A percentile compares a stretch with the other conserved stretches of the same genome.
These are phyloP conservation scores for Cosmia pyralina DNA, from an alignment of 2,888 invertebrate species.

Conservation along the genomic window DNA sequence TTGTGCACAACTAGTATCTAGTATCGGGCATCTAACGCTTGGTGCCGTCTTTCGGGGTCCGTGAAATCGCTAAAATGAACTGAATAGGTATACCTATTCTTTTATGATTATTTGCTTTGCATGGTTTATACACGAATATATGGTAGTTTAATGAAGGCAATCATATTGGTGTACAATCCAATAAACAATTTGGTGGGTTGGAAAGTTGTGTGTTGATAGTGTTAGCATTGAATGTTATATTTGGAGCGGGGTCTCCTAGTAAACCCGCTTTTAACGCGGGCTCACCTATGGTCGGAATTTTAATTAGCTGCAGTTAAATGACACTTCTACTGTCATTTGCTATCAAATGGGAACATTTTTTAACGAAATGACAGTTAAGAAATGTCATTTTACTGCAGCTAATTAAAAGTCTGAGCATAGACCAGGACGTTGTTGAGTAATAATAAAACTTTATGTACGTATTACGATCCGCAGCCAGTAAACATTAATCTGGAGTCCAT, in stretches of 20 bases:
- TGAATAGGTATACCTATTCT: conserved; percentile 65
- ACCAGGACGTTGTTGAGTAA: conserved; percentile 71
- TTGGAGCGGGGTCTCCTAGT: conserved; percentile 68
- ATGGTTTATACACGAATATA: conserved; percentile 36
- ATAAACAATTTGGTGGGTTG: conserved; percentile 40
- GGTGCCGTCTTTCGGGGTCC: conserved; percentile 56
- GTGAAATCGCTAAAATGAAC: conserved; percentile 59
- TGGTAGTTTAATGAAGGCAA: conserved; percentile 27
- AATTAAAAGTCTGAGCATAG: no score
- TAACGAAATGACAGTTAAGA: no score
- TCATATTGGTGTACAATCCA: conserved; percentile 39
- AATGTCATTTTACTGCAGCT: no score
- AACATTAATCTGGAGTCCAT: conserved; percentile 63
- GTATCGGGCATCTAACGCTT: conserved; percentile 35
- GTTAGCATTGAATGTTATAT: conserved; percentile 70
- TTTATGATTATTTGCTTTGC: conserved; percentile 56
- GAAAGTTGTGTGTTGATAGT: conserved; percentile 65
- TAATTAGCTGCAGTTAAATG: no score
- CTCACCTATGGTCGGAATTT: no score
- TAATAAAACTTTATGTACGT: conserved; percentile 74
- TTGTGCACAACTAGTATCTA: conserved; percentile 27
- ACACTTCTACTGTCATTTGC: no score
- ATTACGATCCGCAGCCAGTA: conserved; percentile 74
- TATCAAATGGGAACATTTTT: no score
- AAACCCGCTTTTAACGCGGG: conserved; percentile 78